Conservation (phyloP, 1,140 invertebrate genomes). For the Micrasema longulum region DNA sequence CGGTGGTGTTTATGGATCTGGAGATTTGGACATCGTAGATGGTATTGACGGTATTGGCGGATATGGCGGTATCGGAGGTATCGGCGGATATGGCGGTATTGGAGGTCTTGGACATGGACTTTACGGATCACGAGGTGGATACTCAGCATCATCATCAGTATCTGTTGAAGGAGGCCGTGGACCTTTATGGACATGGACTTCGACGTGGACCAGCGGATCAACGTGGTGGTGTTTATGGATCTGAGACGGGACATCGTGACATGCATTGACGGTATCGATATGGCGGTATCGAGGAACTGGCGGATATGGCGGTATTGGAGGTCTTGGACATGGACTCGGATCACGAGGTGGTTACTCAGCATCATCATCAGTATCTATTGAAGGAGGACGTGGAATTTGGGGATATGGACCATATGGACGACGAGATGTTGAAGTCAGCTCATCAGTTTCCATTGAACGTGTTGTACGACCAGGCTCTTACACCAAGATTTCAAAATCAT, state of each 20-base stretch:
- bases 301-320: background rate
- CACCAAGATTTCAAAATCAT: background rate
- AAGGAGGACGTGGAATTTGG: background rate
- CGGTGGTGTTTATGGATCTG: background rate
- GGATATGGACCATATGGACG: constrained; percentile 1
- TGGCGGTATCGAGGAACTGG: background rate
- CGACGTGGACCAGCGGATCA: constrained; percentile 8
- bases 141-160: background rate
- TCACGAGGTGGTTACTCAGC: background rate
- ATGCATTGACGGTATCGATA: background rate
- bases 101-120: background rate
- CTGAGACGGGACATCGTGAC: background rate
- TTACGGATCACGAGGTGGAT: background rate
- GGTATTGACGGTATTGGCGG: constrained; percentile 9
- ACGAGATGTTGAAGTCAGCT: background rate
- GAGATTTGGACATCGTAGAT: background rate
- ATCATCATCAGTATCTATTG: constrained; percentile 10
- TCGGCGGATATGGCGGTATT: constrained; percentile 19
- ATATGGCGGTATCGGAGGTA: constrained; percentile 13
- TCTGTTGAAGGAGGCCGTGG: constrained; percentile 1
- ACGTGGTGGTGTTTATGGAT: background rate
- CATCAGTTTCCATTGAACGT: constrained; percentile 13
- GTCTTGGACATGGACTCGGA: background rate
- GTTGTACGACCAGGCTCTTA: background rate
- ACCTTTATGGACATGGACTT: constrained; percentile 16